Conservation (phyloP, 2,888 invertebrate species). For the Pediacus dermestoides region DNA sequence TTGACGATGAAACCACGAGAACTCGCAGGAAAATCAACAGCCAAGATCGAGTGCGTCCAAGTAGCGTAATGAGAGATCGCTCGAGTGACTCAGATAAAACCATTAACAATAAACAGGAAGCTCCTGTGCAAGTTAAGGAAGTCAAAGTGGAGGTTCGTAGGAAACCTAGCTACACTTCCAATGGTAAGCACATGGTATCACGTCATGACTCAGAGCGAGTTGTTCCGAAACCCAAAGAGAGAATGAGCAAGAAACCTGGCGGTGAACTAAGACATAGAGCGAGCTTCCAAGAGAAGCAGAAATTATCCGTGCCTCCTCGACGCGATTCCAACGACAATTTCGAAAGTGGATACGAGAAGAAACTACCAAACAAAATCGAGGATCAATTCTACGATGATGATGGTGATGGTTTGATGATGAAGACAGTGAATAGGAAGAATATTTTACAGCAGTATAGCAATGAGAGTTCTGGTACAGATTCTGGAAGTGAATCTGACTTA, state of each 20-base stretch:
- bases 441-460: conserved; percentile 68
- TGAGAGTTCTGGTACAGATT: conserved; percentile 59
- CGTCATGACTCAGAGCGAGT: too few species aligned
- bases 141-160: too few species aligned
- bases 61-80: conserved; percentile 42
- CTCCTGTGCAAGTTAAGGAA: conserved; percentile 17
- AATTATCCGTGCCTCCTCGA: conserved; percentile 26
- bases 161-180: conserved; percentile 46
- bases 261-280: conserved; percentile 30
- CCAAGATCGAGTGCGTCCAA: conserved; percentile 43
- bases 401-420: conserved; percentile 65
- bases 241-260: conserved; percentile 49
- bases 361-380: conserved; percentile 44
- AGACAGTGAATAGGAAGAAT: conserved; percentile 70
- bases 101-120: conserved; percentile 41
- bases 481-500: conserved; percentile 60
- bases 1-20: conserved; percentile 55
- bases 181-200: too few species aligned
- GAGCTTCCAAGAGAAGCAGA: conserved; percentile 29
- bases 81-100: conserved; percentile 49
- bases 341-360: conserved; percentile 23
- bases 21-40: conserved; percentile 20
- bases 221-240: too few species aligned
- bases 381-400: conserved; percentile 66
- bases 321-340: conserved; percentile 25